Evolutionary conservation across 2,113 vertebrate genomes (phyloP), one percentile per base, ranked within the genome.

Genomic region (Calonectris borealis): DNA sequence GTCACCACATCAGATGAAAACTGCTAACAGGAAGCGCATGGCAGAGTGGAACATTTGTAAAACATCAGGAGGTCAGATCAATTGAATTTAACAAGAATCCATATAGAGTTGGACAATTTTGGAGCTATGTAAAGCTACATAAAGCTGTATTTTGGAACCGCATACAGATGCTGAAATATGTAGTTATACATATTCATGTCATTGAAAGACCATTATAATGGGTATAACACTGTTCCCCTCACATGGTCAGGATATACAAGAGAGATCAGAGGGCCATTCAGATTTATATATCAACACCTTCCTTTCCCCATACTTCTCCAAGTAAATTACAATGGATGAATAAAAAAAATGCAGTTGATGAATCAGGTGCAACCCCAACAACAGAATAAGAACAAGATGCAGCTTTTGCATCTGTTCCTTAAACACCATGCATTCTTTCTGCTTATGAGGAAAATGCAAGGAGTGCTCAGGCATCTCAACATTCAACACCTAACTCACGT

Each of bases 371-470:
- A 89, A 72, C 4, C 21, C 15, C 52, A 84, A 32, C 19, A 32
- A 27, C 8, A 70, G 32, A 29, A 18, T 16, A 64, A 92, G 44
- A 90, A 9, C 16, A 61, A 65, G 61, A 68, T 44, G 11, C 22
- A 69, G 18, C 13, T 64, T 42, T 72, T n/a, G 2, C 26, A 55
- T 21, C 55, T 79, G 18, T 13, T 91, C 36, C 1, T 4, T 76
- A n/a, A 36, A 69, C 52, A 6, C 11, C 26, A 22, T 3, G 3
- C 2, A 1, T 57, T 71, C 54, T 48, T 68, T n/a, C 62, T 80
- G 25, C 40, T 69, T 75, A 24, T 11, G 7, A 68, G 10, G 9
- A 24, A 79, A 61, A 52, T 2, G 2, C 0, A 0, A 81, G 29
- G 64, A 90, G 9, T 6, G 13, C 13, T 62, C 22, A 9, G 52